These are phyloP conservation scores for Odocoileus virginianus DNA, from an alignment of 2,113 vertebrate genomes.

Conservation along the genomic window DNA sequence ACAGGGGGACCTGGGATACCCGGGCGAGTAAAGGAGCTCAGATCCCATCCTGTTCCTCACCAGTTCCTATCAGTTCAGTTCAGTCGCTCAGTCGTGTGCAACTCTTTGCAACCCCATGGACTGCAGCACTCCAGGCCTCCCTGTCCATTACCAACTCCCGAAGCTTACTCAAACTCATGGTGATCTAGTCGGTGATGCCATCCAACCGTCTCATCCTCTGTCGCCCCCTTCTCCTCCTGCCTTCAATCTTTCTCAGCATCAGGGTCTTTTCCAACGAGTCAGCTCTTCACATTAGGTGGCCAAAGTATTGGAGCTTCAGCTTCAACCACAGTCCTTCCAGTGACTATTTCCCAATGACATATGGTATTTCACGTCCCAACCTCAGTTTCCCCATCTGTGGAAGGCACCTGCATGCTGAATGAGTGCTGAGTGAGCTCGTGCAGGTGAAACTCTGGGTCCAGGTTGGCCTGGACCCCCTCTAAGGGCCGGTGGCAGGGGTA, in stretches of 20 bases:
- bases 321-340: background rate
- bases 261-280: background rate
- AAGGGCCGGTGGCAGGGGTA: background rate
- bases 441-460: background rate
- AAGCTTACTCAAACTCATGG: background rate
- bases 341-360: background rate
- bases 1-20: accelerated
- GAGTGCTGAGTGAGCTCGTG: accelerated
- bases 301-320: background rate
- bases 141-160: background rate
- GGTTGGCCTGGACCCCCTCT: accelerated
- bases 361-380: accelerated
- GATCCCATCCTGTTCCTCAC: background rate
- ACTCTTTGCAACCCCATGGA: background rate
- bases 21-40: accelerated
- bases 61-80: background rate
- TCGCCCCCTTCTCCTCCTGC: background rate
- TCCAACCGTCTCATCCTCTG: background rate
- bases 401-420: accelerated
- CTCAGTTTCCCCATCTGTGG: background rate
- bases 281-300: background rate
- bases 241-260: background rate
- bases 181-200: background rate
- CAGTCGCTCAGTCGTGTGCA: accelerated
- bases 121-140: background rate